Percentiles rank a stretch among this genome's conserved stretches.
phyloP scores from a whole-genome alignment of 2,797 vertebrate species.

The Sebastes itinus region DNA sequence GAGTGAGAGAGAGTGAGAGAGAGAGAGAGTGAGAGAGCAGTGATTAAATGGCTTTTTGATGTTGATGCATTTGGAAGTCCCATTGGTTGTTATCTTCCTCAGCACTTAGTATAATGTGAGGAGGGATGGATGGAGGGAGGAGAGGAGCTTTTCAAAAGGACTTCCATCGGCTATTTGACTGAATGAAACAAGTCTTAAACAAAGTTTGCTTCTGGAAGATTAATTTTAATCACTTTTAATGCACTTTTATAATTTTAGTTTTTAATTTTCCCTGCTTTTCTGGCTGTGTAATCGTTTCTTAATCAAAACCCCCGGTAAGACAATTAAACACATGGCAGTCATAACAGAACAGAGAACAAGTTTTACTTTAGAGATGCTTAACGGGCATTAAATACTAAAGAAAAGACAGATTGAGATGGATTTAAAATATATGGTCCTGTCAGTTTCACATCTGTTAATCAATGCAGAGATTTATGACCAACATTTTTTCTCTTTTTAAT shows the following conservation, averaged over 20 bases:
- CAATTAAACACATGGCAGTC: not conserved
- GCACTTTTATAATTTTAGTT: not conserved
- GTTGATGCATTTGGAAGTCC: conserved; percentile 70
- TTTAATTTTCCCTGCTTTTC: not conserved
- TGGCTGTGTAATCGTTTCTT: not conserved
- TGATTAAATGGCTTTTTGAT: conserved; percentile 79
- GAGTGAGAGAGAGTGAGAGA: conserved; percentile 1
- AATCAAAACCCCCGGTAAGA: not conserved
- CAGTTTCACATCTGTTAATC: not conserved
- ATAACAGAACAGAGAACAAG: not conserved
- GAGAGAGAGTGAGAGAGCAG: not conserved
- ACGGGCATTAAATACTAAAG: not conserved
- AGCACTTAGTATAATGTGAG: conserved; percentile 63
- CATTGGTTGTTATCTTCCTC: conserved; percentile 69
- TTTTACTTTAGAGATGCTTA: not conserved
- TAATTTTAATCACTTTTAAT: not conserved
- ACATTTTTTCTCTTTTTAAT: not conserved
- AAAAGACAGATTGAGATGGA: not conserved
- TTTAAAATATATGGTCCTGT: not conserved
- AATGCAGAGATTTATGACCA: not conserved
- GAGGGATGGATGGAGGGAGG: conserved; percentile 10
- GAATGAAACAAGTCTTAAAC: not conserved
- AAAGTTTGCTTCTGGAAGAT: not conserved
- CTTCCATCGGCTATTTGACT: conserved; percentile 5
- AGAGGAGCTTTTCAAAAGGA: conserved; percentile 4